Percentiles rank a stretch among this genome's conserved stretches.
These are phyloP conservation scores for Semibalanus balanoides DNA, from an alignment of 1,140 invertebrate species.

Conservation along the genomic window DNA sequence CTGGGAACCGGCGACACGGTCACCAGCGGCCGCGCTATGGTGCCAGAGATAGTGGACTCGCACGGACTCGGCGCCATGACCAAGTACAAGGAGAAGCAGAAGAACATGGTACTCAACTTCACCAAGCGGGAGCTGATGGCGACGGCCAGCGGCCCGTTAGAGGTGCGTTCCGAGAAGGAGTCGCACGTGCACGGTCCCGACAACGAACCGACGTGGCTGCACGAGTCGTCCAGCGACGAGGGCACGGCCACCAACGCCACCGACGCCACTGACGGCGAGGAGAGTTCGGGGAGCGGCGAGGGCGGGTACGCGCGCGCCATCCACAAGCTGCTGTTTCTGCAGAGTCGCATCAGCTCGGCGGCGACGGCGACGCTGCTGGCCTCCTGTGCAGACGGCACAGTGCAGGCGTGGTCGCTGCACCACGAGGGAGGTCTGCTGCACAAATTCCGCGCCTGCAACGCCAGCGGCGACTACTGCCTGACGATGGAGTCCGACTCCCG, in stretches of 20 bases:
- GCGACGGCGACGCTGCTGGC: not conserved
- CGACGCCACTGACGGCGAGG: not conserved
- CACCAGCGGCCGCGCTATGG: conserved; percentile 25
- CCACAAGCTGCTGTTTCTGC: not conserved
- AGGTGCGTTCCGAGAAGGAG: not conserved
- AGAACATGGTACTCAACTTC: conserved; percentile 5
- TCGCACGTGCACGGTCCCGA: not conserved
- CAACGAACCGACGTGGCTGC: not conserved
- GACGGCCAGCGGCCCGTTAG: not conserved
- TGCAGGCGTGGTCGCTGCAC: conserved; percentile 54
- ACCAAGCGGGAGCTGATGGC: not conserved
- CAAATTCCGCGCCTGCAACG: conserved; percentile 46
- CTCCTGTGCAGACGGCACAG: not conserved
- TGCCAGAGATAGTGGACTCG: conserved; percentile 23
- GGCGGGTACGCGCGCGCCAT: not conserved
- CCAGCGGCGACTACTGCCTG: conserved; percentile 45
- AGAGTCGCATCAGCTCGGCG: not conserved
- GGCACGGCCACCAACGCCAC: not conserved
- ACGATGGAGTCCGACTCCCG: conserved; percentile 44
- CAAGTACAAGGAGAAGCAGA: conserved; percentile 14
- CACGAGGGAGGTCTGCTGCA: conserved; percentile 44
- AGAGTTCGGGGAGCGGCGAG: not conserved
- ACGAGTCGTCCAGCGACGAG: not conserved
- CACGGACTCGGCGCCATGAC: not conserved
- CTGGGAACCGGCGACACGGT: conserved; percentile 23